Evolutionary conservation across 2,888 invertebrate genomes (phyloP), one percentile per base, ranked within the genome.

Genomic region (Cheilosia grossa): DNA sequence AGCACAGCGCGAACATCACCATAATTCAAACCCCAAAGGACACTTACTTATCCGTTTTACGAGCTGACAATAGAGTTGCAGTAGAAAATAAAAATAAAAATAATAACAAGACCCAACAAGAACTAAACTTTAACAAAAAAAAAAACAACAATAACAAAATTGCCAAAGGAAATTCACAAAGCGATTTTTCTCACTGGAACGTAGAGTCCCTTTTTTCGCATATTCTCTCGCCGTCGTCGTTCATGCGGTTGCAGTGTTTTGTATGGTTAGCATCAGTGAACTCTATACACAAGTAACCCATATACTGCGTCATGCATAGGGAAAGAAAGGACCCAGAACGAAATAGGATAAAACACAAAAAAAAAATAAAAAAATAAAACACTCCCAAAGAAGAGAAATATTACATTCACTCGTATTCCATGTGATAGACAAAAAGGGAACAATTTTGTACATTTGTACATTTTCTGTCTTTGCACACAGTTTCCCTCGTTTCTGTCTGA

Each of bases 11-110:
- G 72, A 67, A 79, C 67, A 82, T 82, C 82, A 82, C 73, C 73
- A 82, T 82, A 82, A 82, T 82, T 78, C 58, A 82, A 82, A 58
- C 82, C 82, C 82, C 79, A 82, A 79, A 82, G 82, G 82, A 82
- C 82, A 79, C 82, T 82, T 79, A 79, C 82, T 82, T 79, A 82
- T 82, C 82, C 82, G 67, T 79, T 79, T 79, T 79, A 82, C 67
- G 61, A 82, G 73, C 79, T 82, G 67, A 82, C 79, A 82, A 82
- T 82, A 73, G 78, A 63, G 82, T 73, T 78, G 73, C 78, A 73
- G 70, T 56, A 54, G 27, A 67, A 78, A 66, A 61, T 19, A 73
- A 49, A 49, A 30, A 49, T 24, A 56, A n/a, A 37, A 70, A 72
- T 17, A 77, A 0, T 7, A 30, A 30, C 9, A 30, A 30, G 30